These are phyloP conservation scores for Oreochromis niloticus DNA, from an alignment of 2,113 vertebrate species.

Conservation along the genomic window DNA sequence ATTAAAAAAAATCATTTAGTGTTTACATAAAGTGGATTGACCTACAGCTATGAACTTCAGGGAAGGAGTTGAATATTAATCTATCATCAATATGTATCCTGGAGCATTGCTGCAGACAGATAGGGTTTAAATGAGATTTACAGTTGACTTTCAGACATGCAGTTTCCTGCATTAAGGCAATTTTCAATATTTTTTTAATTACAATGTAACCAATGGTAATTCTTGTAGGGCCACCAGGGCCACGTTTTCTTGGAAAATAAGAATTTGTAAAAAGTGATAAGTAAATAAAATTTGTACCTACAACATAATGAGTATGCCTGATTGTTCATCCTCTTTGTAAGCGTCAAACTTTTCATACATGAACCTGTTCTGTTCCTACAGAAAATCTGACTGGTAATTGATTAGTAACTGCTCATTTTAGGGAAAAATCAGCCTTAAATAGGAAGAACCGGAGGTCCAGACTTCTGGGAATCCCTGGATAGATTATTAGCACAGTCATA, in stretches of 20 bases:
- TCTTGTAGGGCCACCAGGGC: not conserved
- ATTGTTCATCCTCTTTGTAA: not conserved
- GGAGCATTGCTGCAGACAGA: not conserved
- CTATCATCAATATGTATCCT: not conserved
- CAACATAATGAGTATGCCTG: not conserved
- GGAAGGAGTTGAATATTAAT: not conserved
- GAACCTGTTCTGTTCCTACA: not conserved
- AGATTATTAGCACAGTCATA: not conserved
- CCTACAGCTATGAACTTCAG: not conserved
- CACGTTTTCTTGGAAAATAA: not conserved
- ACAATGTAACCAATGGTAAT: not conserved
- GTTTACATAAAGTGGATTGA: not conserved
- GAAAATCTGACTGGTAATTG: not conserved
- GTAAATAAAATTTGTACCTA: not conserved
- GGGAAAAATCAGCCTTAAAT: not conserved
- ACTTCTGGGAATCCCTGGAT: not conserved
- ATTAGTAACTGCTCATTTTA: not conserved
- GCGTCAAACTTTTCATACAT: not conserved
- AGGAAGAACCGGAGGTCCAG: not conserved
- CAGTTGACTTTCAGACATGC: not conserved
- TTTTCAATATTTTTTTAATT: not conserved
- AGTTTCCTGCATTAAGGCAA: not conserved
- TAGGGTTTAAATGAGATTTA: not conserved
- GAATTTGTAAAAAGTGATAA: not conserved
- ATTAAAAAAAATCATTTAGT: not conserved